A percentile compares a stretch with the other conserved stretches of the same genome.
Conservation (phyloP, 2,797 vertebrate species). For the Rhinoraja longicauda region DNA sequence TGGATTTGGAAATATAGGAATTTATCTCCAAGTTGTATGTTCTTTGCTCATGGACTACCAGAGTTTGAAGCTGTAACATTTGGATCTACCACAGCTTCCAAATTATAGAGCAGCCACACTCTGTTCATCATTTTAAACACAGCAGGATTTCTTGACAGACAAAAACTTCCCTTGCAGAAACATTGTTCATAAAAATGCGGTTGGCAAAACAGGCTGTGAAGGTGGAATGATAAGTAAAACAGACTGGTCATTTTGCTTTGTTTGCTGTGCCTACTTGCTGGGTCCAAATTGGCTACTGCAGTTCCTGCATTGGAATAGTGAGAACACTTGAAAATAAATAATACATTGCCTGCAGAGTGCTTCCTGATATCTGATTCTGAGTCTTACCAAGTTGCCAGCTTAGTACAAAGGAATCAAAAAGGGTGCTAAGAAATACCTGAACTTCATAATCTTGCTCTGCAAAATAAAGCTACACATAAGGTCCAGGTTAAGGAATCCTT, state of each 20-base stretch:
- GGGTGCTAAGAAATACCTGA: not conserved
- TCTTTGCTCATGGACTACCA: not conserved
- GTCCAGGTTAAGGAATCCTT: no score
- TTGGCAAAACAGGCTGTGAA: not conserved
- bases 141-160: not conserved
- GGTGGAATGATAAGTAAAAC: not conserved
- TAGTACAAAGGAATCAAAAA: not conserved
- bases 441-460: not conserved
- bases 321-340: not conserved
- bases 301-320: not conserved
- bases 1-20: not conserved
- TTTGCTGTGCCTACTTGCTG: not conserved
- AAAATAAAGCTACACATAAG: not conserved
- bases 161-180: not conserved
- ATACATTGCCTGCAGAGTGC: not conserved
- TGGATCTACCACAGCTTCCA: not conserved
- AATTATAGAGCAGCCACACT: not conserved
- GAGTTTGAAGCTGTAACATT: not conserved
- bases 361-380: not conserved
- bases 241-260: not conserved
- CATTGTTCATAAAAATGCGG: not conserved
- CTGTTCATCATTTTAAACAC: not conserved
- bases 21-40: not conserved
- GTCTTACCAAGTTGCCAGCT: no score
- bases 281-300: not conserved